Base-by-base conservation (phyloP, 2,888 invertebrate species). In the Luffia ferchaultella region DNA sequence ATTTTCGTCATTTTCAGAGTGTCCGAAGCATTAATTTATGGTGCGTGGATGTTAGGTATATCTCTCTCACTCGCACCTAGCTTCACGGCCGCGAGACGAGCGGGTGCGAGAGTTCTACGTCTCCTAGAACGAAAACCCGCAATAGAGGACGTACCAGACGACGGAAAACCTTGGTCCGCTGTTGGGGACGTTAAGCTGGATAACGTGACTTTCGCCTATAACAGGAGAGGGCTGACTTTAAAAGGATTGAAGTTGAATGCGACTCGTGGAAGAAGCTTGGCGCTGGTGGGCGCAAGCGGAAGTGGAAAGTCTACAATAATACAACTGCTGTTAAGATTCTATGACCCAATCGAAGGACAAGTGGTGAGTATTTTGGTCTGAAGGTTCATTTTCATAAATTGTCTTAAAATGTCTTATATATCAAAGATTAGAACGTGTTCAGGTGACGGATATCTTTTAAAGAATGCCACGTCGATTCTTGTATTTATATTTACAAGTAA, bases 221-320 rank as follows among this genome's bases (percentile, higher is more conserved):
- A 12, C 5, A 3, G 30, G 30, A 3, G 30, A 12, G 5, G 5
- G 3, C 5, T 12, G 2, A 91, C 96, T 1, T 82, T 96, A 42
- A 86, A 89, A 57, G 90, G 89, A 0, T 68, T 91, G 18, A 65
- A 69, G 58, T 73, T 93, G 52, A 75, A 82, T 47, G 86, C 93
- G 30, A 71, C 79, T 18, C 86, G 89, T 2, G 91, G 91, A 0
- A 59, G 86, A 58, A 92, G 90, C 46, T 86, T 93, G 0, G 94
- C 92, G 1, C 74, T 92, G 48, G 91, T 92, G 12, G 90, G 87
- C 1, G 87, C 89, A 30, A 89, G 88, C 53, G 93, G 93, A 15
- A 92, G 92, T 62, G 93, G 93, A 2, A 94, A 94, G 73, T 92
- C 91, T 2, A 93, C 93, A 0, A 87, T 91, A 48, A 85, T 93